phyloP scores from a whole-genome alignment of 2,113 vertebrate species.

The Labrus mixtus region DNA sequence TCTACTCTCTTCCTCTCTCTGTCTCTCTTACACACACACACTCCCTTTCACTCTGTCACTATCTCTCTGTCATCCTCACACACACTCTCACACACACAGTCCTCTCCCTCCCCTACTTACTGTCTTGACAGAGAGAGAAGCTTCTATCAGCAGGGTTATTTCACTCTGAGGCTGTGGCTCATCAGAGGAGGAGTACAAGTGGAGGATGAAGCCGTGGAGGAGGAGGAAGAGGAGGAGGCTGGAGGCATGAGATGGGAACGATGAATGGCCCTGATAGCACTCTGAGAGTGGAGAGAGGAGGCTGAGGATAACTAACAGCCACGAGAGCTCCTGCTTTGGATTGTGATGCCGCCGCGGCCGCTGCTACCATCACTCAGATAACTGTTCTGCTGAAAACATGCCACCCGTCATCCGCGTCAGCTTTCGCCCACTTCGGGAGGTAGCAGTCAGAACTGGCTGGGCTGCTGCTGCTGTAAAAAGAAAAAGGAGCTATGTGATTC shows the following conservation, averaged over 20 bases:
- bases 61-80: constrained; percentile 10
- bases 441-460: constrained; percentile 52
- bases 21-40: constrained; percentile 17
- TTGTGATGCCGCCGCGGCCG: constrained; percentile 54
- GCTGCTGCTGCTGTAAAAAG: constrained; percentile 40
- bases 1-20: constrained; percentile 44
- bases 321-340: constrained; percentile 52
- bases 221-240: constrained; percentile 56
- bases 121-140: constrained; percentile 78
- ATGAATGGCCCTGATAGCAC: constrained; percentile 72
- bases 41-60: constrained; percentile 5
- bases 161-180: constrained; percentile 78
- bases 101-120: constrained; percentile 74
- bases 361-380: constrained; percentile 65
- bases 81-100: constrained; percentile 17
- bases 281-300: constrained; percentile 62
- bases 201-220: constrained; percentile 72
- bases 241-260: constrained; percentile 69
- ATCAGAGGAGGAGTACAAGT: constrained; percentile 71
- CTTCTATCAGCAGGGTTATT: constrained; percentile 77
- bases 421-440: constrained; percentile 51
- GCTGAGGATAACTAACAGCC: constrained; percentile 72
- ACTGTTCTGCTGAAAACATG: constrained; percentile 50
- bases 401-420: constrained; percentile 70
- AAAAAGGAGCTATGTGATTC: constrained; percentile 64